These are phyloP conservation scores for Marronus borbonicus DNA, from an alignment of 2,888 invertebrate genomes.

Conservation along the genomic window DNA sequence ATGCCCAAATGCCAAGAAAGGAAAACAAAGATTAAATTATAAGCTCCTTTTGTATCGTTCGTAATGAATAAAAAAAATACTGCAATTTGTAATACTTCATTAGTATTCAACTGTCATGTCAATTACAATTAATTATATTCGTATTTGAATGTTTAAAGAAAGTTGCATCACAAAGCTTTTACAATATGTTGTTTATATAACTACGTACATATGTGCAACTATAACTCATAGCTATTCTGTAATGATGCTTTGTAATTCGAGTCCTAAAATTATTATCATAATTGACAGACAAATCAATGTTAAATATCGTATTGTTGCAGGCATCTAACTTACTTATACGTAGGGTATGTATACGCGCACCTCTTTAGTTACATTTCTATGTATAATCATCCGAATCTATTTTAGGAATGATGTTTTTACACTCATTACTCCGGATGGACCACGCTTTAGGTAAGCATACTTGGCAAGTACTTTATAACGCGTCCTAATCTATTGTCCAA, in stretches of 20 bases:
- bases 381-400: background rate
- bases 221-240: too few relatives aligned
- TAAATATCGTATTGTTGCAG: background rate
- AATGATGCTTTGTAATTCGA: too few relatives aligned
- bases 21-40: too few relatives aligned
- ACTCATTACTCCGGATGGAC: background rate
- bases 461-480: background rate
- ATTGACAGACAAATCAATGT: background rate
- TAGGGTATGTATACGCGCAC: slow-evolving; percentile 8
- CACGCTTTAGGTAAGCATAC: background rate
- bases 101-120: too few relatives aligned
- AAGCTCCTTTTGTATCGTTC: too few relatives aligned
- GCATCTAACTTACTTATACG: background rate
- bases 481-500: background rate
- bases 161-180: background rate
- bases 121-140: background rate
- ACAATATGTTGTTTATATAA: too few relatives aligned
- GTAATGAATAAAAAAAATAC: too few relatives aligned
- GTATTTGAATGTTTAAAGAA: background rate
- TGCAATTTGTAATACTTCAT: too few relatives aligned
- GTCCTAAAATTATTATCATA: too few relatives aligned
- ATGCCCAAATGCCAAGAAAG: too few relatives aligned
- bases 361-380: background rate
- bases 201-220: too few relatives aligned
- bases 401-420: slow-evolving; percentile 8